A percentile compares a stretch with the other conserved stretches of the same genome.
Evolutionary conservation across 2,113 vertebrate species (phyloP).

Genomic region (Varanus komodoensis): DNA sequence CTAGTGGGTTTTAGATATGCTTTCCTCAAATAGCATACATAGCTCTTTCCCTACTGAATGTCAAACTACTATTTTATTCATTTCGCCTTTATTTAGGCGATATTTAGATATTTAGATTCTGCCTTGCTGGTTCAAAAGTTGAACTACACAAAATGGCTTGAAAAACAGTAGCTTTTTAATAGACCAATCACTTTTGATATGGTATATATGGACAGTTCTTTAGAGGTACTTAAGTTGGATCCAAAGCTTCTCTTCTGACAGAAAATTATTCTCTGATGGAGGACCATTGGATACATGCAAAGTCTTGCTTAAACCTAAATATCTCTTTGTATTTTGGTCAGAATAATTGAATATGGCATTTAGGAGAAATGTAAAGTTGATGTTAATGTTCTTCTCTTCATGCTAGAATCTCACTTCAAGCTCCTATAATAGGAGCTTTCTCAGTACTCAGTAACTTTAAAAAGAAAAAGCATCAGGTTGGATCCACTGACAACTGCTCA

Average conservation of each 20-base stretch:
- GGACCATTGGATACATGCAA: not conserved
- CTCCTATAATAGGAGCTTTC: not conserved
- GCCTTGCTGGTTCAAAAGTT: not conserved
- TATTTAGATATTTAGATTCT: not conserved
- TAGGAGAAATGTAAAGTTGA: not conserved
- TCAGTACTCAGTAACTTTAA: not conserved
- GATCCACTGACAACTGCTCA: not conserved
- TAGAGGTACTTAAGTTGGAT: not conserved
- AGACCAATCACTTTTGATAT: not conserved
- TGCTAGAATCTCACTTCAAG: constrained; percentile 31
- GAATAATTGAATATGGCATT: not conserved
- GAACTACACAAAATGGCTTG: not conserved
- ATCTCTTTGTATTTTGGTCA: not conserved
- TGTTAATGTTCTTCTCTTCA: not conserved
- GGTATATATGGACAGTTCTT: too few relatives aligned
- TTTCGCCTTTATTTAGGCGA: too few relatives aligned
- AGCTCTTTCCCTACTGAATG: too few relatives aligned
- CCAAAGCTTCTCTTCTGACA: not conserved
- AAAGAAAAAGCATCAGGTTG: not conserved
- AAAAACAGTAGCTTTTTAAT: not conserved
- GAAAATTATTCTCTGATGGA: not conserved
- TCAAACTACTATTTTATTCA: not conserved
- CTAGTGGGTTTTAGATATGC: not conserved
- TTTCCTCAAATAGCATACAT: too few relatives aligned
- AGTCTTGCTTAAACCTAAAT: not conserved